These are phyloP conservation scores for Cordylochernes scorpioides DNA, from an alignment of 2,888 invertebrate genomes.

Conservation along the genomic window DNA sequence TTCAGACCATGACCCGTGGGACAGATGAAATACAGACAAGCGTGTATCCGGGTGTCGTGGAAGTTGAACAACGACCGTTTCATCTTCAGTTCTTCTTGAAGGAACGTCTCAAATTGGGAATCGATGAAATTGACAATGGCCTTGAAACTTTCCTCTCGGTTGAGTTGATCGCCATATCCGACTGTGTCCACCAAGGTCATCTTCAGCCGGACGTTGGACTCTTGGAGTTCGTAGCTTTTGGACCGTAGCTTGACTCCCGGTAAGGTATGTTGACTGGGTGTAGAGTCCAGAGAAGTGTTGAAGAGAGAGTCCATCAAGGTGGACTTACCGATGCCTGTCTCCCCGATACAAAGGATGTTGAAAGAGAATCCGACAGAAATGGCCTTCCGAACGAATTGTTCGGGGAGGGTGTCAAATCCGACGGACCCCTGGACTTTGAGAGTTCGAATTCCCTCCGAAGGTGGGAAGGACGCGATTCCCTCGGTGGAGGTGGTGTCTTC, in stretches of 20 bases:
- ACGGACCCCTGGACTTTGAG: constrained; percentile 89
- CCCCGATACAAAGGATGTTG: constrained; percentile 82
- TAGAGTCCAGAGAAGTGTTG: constrained; percentile 26
- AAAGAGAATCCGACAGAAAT: constrained; percentile 92
- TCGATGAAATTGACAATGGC: constrained; percentile 96
- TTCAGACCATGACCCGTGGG: constrained; percentile 85
- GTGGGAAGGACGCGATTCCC: too few species aligned
- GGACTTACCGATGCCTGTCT: constrained; percentile 30
- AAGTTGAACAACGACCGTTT: constrained; percentile 63
- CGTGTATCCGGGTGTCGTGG: constrained; percentile 83
- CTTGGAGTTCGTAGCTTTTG: constrained; percentile 44
- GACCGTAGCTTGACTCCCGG: constrained; percentile 27
- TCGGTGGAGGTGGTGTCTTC: too few species aligned
- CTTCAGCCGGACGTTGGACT: constrained; percentile 66
- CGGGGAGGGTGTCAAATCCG: constrained; percentile 91
- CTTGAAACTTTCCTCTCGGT: constrained; percentile 93
- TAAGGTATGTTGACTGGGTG: constrained; percentile 25
- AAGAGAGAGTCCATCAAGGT: constrained; percentile 29
- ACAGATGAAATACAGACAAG: constrained; percentile 92
- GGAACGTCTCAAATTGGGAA: constrained; percentile 81
- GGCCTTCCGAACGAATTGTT: constrained; percentile 90
- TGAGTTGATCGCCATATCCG: constrained; percentile 97
- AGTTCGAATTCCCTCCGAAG: too few species aligned
- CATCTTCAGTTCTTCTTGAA: constrained; percentile 87
- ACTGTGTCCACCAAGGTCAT: constrained; percentile 90